Conservation (phyloP, 2,888 invertebrate genomes). For the Chrysolina americana region DNA sequence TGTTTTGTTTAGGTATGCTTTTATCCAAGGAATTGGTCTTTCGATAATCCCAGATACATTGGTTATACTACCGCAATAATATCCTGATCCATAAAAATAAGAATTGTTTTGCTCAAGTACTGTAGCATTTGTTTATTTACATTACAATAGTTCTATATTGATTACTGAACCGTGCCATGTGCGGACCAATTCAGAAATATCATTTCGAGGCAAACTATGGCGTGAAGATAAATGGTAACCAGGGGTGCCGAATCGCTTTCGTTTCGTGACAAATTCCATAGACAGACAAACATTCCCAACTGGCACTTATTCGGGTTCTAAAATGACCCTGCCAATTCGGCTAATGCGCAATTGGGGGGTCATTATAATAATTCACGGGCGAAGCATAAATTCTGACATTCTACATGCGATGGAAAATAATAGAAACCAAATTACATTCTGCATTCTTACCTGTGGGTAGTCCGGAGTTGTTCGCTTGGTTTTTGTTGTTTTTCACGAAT, state of each 20-base stretch:
- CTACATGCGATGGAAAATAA: constrained; percentile 45
- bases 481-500: constrained; percentile 32
- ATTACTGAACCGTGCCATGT: constrained; percentile 16
- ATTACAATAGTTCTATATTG: not conserved
- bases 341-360: constrained; percentile 37
- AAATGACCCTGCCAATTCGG: constrained; percentile 27
- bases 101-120: too few relatives aligned
- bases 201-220: constrained; percentile 8
- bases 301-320: constrained; percentile 2
- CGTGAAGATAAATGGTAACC: constrained; percentile 11
- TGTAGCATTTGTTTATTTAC: too few relatives aligned
- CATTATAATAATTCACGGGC: constrained; percentile 43
- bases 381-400: constrained; percentile 38
- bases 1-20: too few relatives aligned
- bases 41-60: too few relatives aligned
- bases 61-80: too few relatives aligned
- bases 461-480: constrained; percentile 26
- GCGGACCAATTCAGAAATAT: constrained; percentile 1
- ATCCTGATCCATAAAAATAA: too few relatives aligned
- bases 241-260: constrained; percentile 33
- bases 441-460: constrained; percentile 43
- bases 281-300: constrained; percentile 31
- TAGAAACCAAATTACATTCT: constrained; percentile 41
- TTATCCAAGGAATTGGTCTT: too few relatives aligned
- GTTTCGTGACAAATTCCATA: constrained; percentile 39